Conservation (phyloP, 2,113 vertebrate genomes). For the Zingel zingel region DNA sequence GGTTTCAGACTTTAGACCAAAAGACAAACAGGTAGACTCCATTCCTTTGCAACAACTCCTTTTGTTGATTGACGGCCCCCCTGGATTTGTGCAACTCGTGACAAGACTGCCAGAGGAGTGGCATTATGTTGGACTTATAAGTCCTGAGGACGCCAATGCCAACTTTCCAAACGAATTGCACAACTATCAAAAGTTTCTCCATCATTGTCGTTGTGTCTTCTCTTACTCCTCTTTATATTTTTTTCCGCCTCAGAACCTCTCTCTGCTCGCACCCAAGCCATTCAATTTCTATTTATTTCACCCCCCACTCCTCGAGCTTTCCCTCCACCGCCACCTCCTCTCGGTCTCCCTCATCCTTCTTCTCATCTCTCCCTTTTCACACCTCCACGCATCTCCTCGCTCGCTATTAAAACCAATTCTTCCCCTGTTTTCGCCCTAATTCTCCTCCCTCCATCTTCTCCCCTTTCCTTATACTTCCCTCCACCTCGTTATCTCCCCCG, state of each 20-base stretch:
- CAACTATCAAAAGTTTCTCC: constrained; percentile 87
- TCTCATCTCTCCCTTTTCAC: constrained; percentile 79
- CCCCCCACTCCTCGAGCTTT: constrained; percentile 17
- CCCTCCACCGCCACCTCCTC: constrained; percentile 32
- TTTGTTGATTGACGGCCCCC: constrained; percentile 78
- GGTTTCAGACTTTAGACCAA: constrained; percentile 48
- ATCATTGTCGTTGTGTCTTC: constrained; percentile 82
- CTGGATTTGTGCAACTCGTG: constrained; percentile 75
- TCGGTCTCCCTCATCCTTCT: constrained; percentile 65
- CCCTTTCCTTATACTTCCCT: constrained; percentile 58
- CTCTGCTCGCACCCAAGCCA: constrained; percentile 81
- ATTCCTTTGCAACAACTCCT: constrained; percentile 70
- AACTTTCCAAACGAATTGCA: constrained; percentile 84
- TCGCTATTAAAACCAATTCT: constrained; percentile 78
- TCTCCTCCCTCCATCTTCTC: constrained; percentile 64
- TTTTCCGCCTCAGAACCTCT: constrained; percentile 85
- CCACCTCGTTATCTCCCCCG: constrained; percentile 82
- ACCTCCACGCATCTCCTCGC: constrained; percentile 71
- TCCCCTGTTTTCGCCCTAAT: constrained; percentile 70
- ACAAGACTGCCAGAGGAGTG: constrained; percentile 77
- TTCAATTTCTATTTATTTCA: constrained; percentile 87
- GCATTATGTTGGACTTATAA: constrained; percentile 79
- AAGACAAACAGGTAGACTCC: constrained; percentile 73
- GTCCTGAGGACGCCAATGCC: constrained; percentile 69
- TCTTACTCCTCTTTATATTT: constrained; percentile 80